These are phyloP conservation scores for Myopa tessellatipennis DNA, from an alignment of 2,888 invertebrate genomes.

Conservation along the genomic window DNA sequence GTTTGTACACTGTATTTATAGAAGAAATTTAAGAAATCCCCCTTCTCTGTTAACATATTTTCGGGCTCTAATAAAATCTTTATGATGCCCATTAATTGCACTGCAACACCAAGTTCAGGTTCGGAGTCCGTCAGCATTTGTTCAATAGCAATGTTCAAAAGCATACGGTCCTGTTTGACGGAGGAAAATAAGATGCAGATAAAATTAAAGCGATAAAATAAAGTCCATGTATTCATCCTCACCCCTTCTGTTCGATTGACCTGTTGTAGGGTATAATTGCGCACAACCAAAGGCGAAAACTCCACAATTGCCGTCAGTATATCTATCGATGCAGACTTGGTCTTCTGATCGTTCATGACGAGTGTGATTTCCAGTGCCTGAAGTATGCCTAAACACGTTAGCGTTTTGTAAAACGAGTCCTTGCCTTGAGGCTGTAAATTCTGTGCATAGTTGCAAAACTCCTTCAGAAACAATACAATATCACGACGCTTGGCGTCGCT, in stretches of 20 bases:
- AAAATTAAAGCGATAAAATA: constrained; percentile 15
- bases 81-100: constrained; percentile 95
- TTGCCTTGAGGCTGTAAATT: constrained; percentile 97
- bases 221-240: constrained; percentile 58
- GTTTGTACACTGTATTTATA: constrained; percentile 98
- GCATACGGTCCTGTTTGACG: constrained; percentile 83
- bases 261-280: constrained; percentile 96
- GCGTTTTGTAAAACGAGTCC: constrained; percentile 96
- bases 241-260: constrained; percentile 88
- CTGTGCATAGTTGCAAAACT: constrained; percentile 99
- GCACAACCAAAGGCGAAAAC: constrained; percentile 95
- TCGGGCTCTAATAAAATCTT: constrained; percentile 95
- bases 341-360: constrained; percentile 90
- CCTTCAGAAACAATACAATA: constrained; percentile 96
- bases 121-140: constrained; percentile 98
- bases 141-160: constrained; percentile 95
- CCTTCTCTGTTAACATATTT: constrained; percentile 98
- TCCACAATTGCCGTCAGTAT: constrained; percentile 98
- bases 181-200: constrained; percentile 7
- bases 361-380: constrained; percentile 91
- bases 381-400: constrained; percentile 88
- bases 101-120: constrained; percentile 96
- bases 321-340: constrained; percentile 97
- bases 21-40: constrained; percentile 97
- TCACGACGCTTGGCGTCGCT: constrained; percentile 88